Base-by-base conservation (phyloP, 2,113 vertebrate species). In the Lycocorax pyrrhopterus region DNA sequence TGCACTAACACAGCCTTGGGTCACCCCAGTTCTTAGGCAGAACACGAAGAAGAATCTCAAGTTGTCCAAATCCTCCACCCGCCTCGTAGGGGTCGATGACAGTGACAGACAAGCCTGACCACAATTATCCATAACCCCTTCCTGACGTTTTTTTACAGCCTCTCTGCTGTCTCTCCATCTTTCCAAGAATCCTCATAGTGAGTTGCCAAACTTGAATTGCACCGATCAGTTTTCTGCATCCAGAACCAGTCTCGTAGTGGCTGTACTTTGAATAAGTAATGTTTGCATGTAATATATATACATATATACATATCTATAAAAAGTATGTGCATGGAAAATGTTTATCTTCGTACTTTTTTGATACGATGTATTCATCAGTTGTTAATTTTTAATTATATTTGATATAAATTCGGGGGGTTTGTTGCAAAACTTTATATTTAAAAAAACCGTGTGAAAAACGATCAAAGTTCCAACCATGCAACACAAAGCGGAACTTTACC, bases 331-430 rank as follows among this genome's bases (percentile, higher is more conserved):
- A 99, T 99, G 99, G 98, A 97, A 97, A 97, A 97, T 97, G 98
- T 98, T 98, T 98, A 98, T 98, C 98, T 98, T 99, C 97, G 97
- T 99, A 99, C 98, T 98, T 99, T 98, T 99, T 99, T 99, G 98
- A 99, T 99, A 99, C 98, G 87, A 98, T 98, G 98, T 99, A 98
- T 98, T 98, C 97, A 97, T 98, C 97, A 97, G 98, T 98, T 98
- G 98, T 98, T 98, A 96, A 98, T 99, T 99, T 99, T 99, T 99
- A 98, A 98, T 97, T 97, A 98, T 98, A 98, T 99, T 99, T 99
- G 98, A 99, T 99, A 99, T 98, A 97, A 98, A 99, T 97, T 97
- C 97, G 97, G 98, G 98, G 97, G 97, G 98, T 99, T 99, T 98
- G 98, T 99, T 97, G 98, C 97, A 98, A 97, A 98, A 97, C 96